Percentiles rank a stretch among this genome's conserved stretches.
Conservation (phyloP, 2,888 invertebrate species). For the Lasius fuliginosus region DNA sequence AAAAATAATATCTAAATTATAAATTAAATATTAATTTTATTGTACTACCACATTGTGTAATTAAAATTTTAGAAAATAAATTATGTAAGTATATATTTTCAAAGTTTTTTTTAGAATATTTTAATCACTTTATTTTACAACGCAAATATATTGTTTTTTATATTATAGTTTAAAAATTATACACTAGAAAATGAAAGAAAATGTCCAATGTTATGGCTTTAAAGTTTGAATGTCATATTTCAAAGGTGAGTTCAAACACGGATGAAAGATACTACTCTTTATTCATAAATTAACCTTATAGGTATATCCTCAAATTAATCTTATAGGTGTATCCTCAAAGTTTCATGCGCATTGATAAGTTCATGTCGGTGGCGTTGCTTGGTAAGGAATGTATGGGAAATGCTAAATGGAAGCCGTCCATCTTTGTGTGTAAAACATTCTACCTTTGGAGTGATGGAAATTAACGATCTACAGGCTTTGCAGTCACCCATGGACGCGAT, state of each 20-base stretch:
- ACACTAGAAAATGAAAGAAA: not conserved
- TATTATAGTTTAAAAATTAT: conserved; percentile 2
- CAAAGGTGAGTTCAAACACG: not conserved
- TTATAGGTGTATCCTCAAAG: not conserved
- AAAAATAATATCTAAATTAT: not conserved
- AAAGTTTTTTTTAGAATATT: not conserved
- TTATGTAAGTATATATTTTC: not conserved
- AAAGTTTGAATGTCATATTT: conserved; percentile 4
- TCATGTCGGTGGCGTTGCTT: not conserved
- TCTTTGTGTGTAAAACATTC: not conserved
- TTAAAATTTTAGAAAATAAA: not conserved
- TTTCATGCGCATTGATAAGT: not conserved
- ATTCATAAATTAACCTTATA: not conserved
- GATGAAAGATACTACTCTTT: conserved; percentile 6
- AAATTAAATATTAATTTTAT: not conserved
- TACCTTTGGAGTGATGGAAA: not conserved
- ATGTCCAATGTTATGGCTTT: not conserved
- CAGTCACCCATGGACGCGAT: not conserved
- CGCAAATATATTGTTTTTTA: not conserved
- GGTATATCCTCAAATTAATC: not conserved
- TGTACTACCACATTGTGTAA: not conserved
- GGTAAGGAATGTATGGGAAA: not conserved
- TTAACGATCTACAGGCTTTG: not conserved
- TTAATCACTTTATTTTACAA: conserved; percentile 4
- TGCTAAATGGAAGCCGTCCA: not conserved